A percentile compares a stretch with the other conserved stretches of the same genome.
These are phyloP conservation scores for Tapera naevia DNA, from an alignment of 2,797 vertebrate species.

Conservation along the genomic window DNA sequence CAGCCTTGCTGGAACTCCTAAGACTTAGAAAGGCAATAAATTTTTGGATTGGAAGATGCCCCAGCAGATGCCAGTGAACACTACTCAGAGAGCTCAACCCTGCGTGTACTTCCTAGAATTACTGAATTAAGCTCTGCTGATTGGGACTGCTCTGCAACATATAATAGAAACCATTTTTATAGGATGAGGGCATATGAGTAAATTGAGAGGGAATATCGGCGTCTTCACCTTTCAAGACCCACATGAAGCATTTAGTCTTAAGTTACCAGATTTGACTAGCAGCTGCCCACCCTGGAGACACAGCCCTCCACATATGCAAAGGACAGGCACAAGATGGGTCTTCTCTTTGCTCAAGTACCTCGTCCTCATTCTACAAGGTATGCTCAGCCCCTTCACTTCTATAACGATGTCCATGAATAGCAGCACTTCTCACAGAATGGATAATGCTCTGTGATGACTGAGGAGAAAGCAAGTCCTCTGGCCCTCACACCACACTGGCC, in stretches of 20 bases:
- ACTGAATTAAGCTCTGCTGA: not conserved
- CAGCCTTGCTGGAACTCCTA: not conserved
- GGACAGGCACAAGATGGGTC: not conserved
- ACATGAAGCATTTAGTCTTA: not conserved
- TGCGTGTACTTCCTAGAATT: not conserved
- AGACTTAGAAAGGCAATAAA: not conserved
- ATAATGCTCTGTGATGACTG: not conserved
- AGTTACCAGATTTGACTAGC: not conserved
- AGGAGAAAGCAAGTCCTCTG: accelerated
- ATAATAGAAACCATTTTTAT: accelerated
- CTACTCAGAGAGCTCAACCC: not conserved
- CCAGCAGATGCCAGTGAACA: not conserved
- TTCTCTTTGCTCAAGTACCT: accelerated
- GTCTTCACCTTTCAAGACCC: not conserved
- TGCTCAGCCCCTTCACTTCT: accelerated
- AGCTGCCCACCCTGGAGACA: not conserved
- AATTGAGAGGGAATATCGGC: not conserved
- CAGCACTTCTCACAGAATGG: accelerated
- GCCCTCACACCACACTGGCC: not conserved
- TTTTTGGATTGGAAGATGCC: not conserved
- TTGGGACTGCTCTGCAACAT: accelerated
- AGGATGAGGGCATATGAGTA: not conserved
- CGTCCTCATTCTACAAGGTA: not conserved
- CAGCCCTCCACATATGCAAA: not conserved
- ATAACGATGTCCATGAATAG: not conserved